phyloP scores from a whole-genome alignment of 2,888 invertebrate genomes.

The Apamea monoglypha region DNA sequence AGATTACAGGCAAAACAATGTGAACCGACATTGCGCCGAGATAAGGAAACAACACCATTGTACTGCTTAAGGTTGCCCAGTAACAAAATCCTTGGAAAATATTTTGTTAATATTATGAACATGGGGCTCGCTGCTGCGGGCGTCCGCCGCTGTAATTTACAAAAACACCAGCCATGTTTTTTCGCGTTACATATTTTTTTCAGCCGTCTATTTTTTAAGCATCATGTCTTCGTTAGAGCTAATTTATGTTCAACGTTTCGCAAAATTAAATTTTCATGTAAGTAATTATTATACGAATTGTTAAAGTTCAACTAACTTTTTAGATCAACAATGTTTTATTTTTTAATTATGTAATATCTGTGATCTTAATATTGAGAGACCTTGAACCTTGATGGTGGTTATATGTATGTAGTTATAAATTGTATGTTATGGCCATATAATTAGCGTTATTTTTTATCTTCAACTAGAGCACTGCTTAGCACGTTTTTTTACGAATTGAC shows the following conservation, averaged over 20 bases:
- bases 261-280: constrained; percentile 55
- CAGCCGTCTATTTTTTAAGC: constrained; percentile 26
- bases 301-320: constrained; percentile 48
- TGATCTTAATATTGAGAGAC: constrained; percentile 15
- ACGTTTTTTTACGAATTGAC: no score
- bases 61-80: constrained; percentile 64
- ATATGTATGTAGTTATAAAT: background rate
- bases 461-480: no score
- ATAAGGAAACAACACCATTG: constrained; percentile 72
- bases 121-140: constrained; percentile 43
- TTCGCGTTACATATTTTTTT: constrained; percentile 42
- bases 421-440: constrained; percentile 12
- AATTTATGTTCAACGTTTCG: constrained; percentile 57
- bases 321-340: constrained; percentile 31
- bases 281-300: constrained; percentile 55
- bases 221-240: constrained; percentile 48
- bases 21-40: constrained; percentile 67
- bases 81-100: constrained; percentile 46
- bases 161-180: constrained; percentile 58
- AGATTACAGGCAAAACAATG: constrained; percentile 67
- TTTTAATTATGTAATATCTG: constrained; percentile 40
- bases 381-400: constrained; percentile 38
- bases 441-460: constrained; percentile 5
- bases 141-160: constrained; percentile 49
- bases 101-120: constrained; percentile 62